Evolutionary conservation across 2,888 invertebrate species (phyloP), one percentile per base, ranked within the genome.

Genomic region (Eilema caniola): DNA sequence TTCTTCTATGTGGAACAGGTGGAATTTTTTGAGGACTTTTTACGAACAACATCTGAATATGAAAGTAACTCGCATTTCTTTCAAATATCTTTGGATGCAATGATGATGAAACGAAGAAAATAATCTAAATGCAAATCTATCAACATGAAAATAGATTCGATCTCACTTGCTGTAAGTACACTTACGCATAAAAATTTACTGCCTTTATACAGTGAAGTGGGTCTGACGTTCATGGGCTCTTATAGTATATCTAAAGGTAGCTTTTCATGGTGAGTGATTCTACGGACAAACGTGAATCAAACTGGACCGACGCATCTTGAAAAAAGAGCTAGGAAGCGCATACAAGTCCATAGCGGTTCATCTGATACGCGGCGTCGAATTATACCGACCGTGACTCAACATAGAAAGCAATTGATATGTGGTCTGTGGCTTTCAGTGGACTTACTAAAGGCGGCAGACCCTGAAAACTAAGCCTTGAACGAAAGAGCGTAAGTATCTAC

Each of bases 161-260:
- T 53, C 53, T 64, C 53, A 64, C 28, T 64, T 64, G 31, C 64
- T 25, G 10, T 59, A 59, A 28, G n/a, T 56, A 31, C 53, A 56
- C 65, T 56, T n/a, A 59, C 66, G 37, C 23, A 37, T 33, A 14
- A 20, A 57, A 7, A 25, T 16, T 41, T 23, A 33, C 56, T 53
- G 1, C 23, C 31, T n/a, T 47, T 47, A 37, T 37, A 47, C 47
- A 2, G 20, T 47, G 47, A 47, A 20, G 20, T 20, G 7, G 20
- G 20, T 47, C 47, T 47, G 47, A 20, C 47, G 47, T 47, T 47
- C 47, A 47, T 20, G 47, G 20, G 20, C 5, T 47, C 5, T 47
- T 20, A 47, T n/a, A n/a, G n/a, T n/a, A n/a, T 14, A 41, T 41
- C 41, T 41, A 41, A 16, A 47, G 47, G 47, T 20, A 20, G 7